Evolutionary conservation across 2,888 invertebrate genomes (phyloP).

Genomic region (Zhuqinia jingwanae): DNA sequence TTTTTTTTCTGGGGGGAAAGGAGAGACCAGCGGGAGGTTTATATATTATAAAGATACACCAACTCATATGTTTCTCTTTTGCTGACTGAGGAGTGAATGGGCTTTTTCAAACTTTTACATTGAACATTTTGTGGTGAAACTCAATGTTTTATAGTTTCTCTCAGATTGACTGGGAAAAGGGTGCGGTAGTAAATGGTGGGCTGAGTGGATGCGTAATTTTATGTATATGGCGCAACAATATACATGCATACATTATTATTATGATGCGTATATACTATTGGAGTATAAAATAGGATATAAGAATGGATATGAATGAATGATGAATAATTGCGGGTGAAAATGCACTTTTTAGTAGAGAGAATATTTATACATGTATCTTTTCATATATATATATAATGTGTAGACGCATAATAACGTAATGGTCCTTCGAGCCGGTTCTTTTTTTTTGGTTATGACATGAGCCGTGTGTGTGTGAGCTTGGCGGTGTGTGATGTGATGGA

Average conservation of each 20-base stretch:
- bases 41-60: neutral
- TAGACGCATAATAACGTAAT: neutral
- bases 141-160: too few species aligned
- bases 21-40: neutral
- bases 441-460: slow-evolving; percentile 19
- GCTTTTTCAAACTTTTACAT: too few species aligned
- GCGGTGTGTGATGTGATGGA: slow-evolving; percentile 26
- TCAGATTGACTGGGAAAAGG: slow-evolving; percentile 45
- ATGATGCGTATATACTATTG: too few species aligned
- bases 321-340: slow-evolving; percentile 48
- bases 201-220: slow-evolving; percentile 1
- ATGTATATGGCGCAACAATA: neutral
- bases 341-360: slow-evolving; percentile 25
- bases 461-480: neutral
- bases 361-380: too few species aligned
- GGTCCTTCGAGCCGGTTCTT: neutral
- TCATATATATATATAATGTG: neutral
- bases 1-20: neutral
- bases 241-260: slow-evolving; percentile 18
- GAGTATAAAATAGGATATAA: too few species aligned
- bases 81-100: neutral
- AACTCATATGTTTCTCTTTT: neutral
- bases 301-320: neutral
- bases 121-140: too few species aligned
- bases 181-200: slow-evolving; percentile 12